phyloP scores from a whole-genome alignment of 2,888 invertebrate genomes.

The Microchrysa polita region DNA sequence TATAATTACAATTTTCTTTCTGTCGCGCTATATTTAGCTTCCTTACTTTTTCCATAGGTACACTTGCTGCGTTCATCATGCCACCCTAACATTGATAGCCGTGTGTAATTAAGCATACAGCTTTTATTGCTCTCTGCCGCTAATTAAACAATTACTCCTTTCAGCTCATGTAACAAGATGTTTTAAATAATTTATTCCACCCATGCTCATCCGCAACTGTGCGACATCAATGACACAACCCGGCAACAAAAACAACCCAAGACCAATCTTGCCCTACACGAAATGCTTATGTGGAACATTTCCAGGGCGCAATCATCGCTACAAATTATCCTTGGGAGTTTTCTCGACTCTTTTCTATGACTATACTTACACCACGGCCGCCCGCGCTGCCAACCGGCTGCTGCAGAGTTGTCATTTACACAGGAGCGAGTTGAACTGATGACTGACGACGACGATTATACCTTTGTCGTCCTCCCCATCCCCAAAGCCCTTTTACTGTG shows the following conservation, averaged over 20 bases:
- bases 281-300: not conserved
- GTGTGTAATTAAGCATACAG: constrained; percentile 31
- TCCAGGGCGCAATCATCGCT: constrained; percentile 9
- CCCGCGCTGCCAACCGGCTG: not conserved
- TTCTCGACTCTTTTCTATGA: constrained; percentile 20
- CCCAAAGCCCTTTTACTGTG: not conserved
- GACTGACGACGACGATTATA: constrained; percentile 12
- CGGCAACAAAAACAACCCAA: constrained; percentile 2
- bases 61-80: no score
- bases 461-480: no score
- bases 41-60: no score
- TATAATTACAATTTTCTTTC: no score
- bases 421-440: constrained; percentile 10
- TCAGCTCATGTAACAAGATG: constrained; percentile 36
- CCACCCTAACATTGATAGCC: constrained; percentile 8
- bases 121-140: constrained; percentile 30
- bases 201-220: constrained; percentile 9
- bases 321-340: constrained; percentile 17
- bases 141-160: constrained; percentile 42
- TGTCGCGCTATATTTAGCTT: no score
- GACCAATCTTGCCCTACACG: not conserved
- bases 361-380: no score
- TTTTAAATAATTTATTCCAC: constrained; percentile 39
- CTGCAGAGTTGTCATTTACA: constrained; percentile 18
- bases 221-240: not conserved